Evolutionary conservation across 1,140 invertebrate species (phyloP), one percentile per base, ranked within the genome.

Genomic region (Drosophila ambigua): DNA sequence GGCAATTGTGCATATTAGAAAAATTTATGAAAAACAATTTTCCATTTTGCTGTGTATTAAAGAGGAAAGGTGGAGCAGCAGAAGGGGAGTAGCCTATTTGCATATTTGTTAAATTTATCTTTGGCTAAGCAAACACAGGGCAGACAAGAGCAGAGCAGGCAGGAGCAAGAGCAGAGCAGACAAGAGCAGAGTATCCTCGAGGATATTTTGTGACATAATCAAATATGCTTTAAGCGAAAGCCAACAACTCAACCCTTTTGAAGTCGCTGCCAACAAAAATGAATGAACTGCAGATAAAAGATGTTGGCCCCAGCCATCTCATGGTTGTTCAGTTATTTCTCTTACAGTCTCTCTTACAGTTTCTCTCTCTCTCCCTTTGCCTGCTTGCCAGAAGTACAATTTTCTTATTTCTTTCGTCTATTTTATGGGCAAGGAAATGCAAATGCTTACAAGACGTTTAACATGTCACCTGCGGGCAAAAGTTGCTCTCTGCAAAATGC

Each of bases 361-460:
- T n/a, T n/a, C n/a, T 77, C 44, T 54, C 51, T 79, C 20, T 20
- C 20, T 20, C 20, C 2, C 20, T 20, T 1, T 62, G 26, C 26
- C 28, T 15, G 20, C 26, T 35, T 9, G 20, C 20, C 15, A 13
- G 20, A 23, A 41, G 16, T 26, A 44, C 49, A 55, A 45, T 74
- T 66, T 60, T 66, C 43, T 45, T 54, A 39, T 65, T 57, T 62
- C 53, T 52, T 72, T 49, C 61, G 53, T 64, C 66, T 61, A 53
- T 62, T 54, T 65, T 57, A 52, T 60, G 71, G 57, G 79, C 63
- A 50, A 43, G 73, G 60, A 75, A 82, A 87, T 87, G 82, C 82
- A 85, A 85, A 85, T 87, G 71, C 83, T 87, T 87, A 87, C 83
- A 87, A 88, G 83, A 87, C 78, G 82, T 87, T 87, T 87, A 87